A percentile compares a stretch with the other conserved stretches of the same genome.
phyloP scores from a whole-genome alignment of 2,797 vertebrate species.

The Atherinosoma microstoma region DNA sequence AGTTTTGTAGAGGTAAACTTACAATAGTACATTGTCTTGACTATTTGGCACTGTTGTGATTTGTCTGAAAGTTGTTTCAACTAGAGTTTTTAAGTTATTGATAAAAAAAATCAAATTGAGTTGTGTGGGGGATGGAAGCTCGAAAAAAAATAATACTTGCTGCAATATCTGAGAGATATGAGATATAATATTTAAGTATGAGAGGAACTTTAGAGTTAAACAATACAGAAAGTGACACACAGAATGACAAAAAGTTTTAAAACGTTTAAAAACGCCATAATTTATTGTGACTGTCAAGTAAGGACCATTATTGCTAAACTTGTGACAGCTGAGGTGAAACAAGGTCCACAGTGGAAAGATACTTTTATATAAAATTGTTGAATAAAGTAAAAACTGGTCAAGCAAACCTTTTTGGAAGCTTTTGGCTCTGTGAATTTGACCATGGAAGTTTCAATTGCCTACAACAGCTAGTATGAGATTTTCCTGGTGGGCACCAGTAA shows the following conservation, averaged over 20 bases:
- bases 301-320: constrained; percentile 35
- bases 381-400: constrained; percentile 30
- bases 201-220: too few species aligned
- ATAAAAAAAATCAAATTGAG: too few species aligned
- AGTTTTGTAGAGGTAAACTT: too few species aligned
- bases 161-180: too few species aligned
- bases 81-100: too few species aligned
- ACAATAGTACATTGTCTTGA: too few species aligned
- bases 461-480: constrained; percentile 49
- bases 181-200: too few species aligned
- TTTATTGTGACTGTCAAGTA: constrained; percentile 25
- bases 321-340: constrained; percentile 23
- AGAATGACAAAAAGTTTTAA: not conserved
- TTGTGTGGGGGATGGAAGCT: too few species aligned
- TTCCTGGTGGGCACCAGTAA: constrained; percentile 61
- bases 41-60: too few species aligned
- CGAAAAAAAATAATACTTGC: too few species aligned
- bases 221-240: not conserved
- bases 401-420: constrained; percentile 24
- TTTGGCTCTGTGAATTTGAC: constrained; percentile 22
- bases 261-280: not conserved
- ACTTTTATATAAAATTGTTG: constrained; percentile 7
- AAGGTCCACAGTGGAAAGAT: constrained; percentile 19
- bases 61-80: too few species aligned
- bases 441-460: constrained; percentile 43